Evolutionary conservation across 2,113 vertebrate genomes (phyloP).

Genomic region (Elgaria multicarinata): DNA sequence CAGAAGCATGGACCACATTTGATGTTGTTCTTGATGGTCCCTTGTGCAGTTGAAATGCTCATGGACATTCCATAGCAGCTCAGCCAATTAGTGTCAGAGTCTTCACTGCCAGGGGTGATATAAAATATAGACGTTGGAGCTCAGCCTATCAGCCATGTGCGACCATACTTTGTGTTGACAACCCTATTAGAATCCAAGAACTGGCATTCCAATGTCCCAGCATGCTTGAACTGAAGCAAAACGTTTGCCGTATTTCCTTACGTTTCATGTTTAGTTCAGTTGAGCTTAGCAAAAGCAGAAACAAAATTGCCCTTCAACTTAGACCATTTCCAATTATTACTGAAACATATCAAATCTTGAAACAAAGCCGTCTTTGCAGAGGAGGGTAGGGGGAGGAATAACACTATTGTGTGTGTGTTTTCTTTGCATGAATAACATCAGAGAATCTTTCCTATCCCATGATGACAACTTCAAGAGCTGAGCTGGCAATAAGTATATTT

Average conservation of each 20-base stretch:
- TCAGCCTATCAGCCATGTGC: neutral
- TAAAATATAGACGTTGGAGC: neutral
- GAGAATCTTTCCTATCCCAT: slow-evolving; percentile 51
- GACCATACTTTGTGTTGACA: neutral
- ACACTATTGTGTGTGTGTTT: neutral
- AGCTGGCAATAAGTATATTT: slow-evolving; percentile 42
- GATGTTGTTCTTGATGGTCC: neutral
- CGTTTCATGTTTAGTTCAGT: slow-evolving; percentile 44
- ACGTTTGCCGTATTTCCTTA: slow-evolving; percentile 11
- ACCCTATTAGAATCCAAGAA: neutral
- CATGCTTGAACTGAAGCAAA: neutral
- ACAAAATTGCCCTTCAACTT: slow-evolving; percentile 59
- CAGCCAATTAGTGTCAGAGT: neutral
- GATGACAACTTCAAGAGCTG: slow-evolving; percentile 57
- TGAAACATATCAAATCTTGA: slow-evolving; percentile 58
- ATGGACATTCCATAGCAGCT: neutral
- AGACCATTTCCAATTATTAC: slow-evolving; percentile 62
- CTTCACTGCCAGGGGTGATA: neutral
- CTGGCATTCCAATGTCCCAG: neutral
- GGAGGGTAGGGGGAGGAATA: slow-evolving; percentile 4
- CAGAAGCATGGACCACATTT: neutral
- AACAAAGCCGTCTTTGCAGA: slow-evolving; percentile 47
- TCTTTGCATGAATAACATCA: slow-evolving; percentile 60
- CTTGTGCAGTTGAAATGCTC: neutral
- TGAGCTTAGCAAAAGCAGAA: slow-evolving; percentile 37